phyloP scores from a whole-genome alignment of 2,113 vertebrate species.

The Phaethornis superciliosus region DNA sequence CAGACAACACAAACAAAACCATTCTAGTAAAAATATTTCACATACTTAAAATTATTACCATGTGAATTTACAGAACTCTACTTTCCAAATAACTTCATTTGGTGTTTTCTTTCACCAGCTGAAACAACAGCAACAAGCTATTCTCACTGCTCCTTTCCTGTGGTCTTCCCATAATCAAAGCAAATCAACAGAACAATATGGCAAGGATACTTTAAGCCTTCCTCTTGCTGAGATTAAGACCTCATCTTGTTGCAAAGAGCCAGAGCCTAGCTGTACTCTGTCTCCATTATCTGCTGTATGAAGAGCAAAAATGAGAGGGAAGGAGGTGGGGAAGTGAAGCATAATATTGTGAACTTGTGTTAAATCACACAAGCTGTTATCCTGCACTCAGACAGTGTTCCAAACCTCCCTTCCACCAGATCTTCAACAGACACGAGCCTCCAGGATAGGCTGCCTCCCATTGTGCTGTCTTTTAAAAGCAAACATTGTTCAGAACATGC shows the following conservation, averaged over 20 bases:
- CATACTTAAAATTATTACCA: slow-evolving; percentile 21
- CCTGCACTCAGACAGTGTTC: background rate
- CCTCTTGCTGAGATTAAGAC: background rate
- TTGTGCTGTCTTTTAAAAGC: slow-evolving; percentile 29
- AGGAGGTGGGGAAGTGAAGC: background rate
- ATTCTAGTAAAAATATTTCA: slow-evolving; percentile 58
- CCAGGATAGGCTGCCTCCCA: background rate
- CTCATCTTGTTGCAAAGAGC: background rate
- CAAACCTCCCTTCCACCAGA: background rate
- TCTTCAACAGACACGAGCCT: background rate
- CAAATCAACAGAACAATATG: background rate
- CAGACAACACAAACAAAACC: slow-evolving; percentile 37
- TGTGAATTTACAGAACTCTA: slow-evolving; percentile 31
- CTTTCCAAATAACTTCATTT: slow-evolving; percentile 18
- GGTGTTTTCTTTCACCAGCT: slow-evolving; percentile 45
- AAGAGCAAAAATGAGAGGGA: background rate
- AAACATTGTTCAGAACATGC: background rate
- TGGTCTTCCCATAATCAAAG: background rate
- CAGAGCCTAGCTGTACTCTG: background rate
- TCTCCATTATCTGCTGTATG: background rate
- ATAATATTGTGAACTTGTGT: background rate
- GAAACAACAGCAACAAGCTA: slow-evolving; percentile 49
- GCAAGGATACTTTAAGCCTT: background rate
- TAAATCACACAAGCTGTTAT: background rate
- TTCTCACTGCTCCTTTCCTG: slow-evolving; percentile 17